Evolutionary conservation across 2,888 invertebrate species (phyloP).

Genomic region (Hylaea fasciaria): DNA sequence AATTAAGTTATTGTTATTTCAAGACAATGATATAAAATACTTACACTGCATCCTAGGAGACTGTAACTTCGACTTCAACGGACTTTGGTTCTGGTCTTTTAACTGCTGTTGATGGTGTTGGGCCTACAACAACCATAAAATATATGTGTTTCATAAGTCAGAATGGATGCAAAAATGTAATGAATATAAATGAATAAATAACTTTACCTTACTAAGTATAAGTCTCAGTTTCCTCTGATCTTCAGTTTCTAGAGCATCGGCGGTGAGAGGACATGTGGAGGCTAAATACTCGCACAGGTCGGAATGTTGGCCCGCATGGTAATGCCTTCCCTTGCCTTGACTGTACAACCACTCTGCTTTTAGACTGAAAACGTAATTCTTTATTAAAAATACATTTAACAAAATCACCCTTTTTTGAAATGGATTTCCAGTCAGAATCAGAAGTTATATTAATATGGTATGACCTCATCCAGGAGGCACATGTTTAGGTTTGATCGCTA

Average conservation of each 20-base stretch:
- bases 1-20: too few relatives aligned
- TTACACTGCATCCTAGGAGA: constrained; percentile 81
- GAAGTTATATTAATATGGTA: too few relatives aligned
- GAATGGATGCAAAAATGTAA: too few relatives aligned
- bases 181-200: too few relatives aligned
- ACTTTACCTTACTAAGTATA: constrained; percentile 89
- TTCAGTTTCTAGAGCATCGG: constrained; percentile 91
- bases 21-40: too few relatives aligned
- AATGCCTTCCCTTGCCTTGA: constrained; percentile 96
- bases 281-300: constrained; percentile 93
- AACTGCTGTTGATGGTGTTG: constrained; percentile 95
- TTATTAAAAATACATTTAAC: too few relatives aligned
- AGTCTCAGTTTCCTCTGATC: constrained; percentile 94
- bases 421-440: too few relatives aligned
- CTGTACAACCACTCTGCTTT: constrained; percentile 98
- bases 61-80: constrained; percentile 72
- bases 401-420: too few relatives aligned
- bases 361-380: constrained; percentile 82
- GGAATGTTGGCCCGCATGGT: constrained; percentile 93
- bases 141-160: not conserved
- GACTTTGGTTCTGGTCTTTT: constrained; percentile 87
- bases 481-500: too few relatives aligned
- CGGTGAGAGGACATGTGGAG: constrained; percentile 93
- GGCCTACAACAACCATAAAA: constrained; percentile 78
- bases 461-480: too few relatives aligned